Evolutionary conservation across 2,888 invertebrate species (phyloP), one percentile per base, ranked within the genome.

Genomic region (Hanleya hanleyi): DNA sequence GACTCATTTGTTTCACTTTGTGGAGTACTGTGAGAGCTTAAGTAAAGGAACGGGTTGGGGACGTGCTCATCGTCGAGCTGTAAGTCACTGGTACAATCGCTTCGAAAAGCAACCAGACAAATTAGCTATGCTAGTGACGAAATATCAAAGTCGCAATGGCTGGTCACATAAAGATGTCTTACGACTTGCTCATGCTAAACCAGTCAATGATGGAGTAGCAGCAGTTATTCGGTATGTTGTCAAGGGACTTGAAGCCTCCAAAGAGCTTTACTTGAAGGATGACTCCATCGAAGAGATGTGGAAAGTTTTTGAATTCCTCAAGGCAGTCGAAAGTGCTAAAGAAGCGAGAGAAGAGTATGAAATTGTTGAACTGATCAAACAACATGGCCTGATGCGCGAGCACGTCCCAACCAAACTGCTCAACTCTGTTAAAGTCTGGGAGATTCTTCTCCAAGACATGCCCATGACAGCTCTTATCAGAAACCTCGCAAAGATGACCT

Each of bases 81-180:
- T 95, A 29, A 91, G 90, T 68, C 91, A 92, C 6, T 95, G 95
- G 94, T 95, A 95, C 86, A 70, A 75, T n/a, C 51, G 37, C 36
- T 76, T 62, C 70, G 38, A 38, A 12, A 64, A 80, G 6, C 71
- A 93, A 15, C 93, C 94, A 0, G 87, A 92, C 86, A 92, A 93
- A 67, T 91, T 95, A 51, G 94, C 93, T 0, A 92, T 93, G 81
- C 93, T 93, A 78, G 92, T 95, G 29, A 93, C 94, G 4, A 92
- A 93, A 85, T 93, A 92, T 70, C 93, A 92, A 67, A 92, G 93
- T 9, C 92, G 93, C 77, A 92, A 94, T 82, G 94, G 94, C 4
- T 94, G 95, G 92, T 93, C 93, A 0, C 95, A 96, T 87, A 94
- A 93, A 83, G 95, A 94, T 81, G 91, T 95, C n/a, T 90, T 93